Evolutionary conservation across 1,140 invertebrate species (phyloP).

Genomic region (Drosophila melanica): DNA sequence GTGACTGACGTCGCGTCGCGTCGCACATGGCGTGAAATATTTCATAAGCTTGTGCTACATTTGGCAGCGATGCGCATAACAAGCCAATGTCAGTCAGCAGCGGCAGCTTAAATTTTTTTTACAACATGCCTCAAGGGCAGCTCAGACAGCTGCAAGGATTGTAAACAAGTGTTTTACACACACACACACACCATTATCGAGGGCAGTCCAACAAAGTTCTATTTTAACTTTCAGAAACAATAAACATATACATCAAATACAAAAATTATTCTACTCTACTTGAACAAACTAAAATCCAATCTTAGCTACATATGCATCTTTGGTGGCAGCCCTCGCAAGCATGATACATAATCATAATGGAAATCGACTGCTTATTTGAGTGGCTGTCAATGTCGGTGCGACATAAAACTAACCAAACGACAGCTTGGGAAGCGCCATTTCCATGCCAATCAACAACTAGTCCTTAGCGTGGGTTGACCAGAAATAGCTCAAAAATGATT

Average conservation of each 20-base stretch:
- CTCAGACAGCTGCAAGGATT: slow-evolving; percentile 56
- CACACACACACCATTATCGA: slow-evolving; percentile 21
- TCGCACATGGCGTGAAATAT: slow-evolving; percentile 76
- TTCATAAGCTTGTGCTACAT: slow-evolving; percentile 75
- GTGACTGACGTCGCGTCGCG: slow-evolving; percentile 52
- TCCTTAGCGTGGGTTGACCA: slow-evolving; percentile 1
- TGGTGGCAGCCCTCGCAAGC: slow-evolving; percentile 13
- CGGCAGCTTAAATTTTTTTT: slow-evolving; percentile 30
- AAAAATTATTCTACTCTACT: neutral
- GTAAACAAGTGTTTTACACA: slow-evolving; percentile 62
- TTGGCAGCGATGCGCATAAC: slow-evolving; percentile 56
- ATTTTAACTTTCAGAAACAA: neutral
- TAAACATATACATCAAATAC: neutral
- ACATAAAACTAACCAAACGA: slow-evolving; percentile 46
- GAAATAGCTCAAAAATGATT: slow-evolving; percentile 47
- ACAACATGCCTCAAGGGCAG: neutral
- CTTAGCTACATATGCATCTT: neutral
- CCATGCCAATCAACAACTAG: slow-evolving; percentile 24
- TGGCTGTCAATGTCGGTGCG: slow-evolving; percentile 30
- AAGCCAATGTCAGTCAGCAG: slow-evolving; percentile 40
- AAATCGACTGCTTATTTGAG: slow-evolving; percentile 43
- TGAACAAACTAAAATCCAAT: too few relatives aligned
- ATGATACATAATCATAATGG: slow-evolving; percentile 26
- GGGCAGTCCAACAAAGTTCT: slow-evolving; percentile 1
- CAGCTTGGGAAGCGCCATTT: slow-evolving; percentile 8